Conservation (phyloP, 2,113 vertebrate genomes). For the Lophotis ruficrista region DNA sequence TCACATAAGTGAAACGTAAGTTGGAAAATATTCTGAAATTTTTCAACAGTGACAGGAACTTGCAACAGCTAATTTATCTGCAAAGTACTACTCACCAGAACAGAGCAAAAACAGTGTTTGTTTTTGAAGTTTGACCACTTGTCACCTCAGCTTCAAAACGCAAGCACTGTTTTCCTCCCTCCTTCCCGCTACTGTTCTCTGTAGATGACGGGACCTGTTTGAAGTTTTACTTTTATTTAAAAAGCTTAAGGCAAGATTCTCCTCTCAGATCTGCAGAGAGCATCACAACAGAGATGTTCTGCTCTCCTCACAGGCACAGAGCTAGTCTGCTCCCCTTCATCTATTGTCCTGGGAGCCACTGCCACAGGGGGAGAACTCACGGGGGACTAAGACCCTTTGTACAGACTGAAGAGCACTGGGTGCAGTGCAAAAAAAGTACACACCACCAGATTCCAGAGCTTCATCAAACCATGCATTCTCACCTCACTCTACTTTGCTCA, state of each 20-base stretch:
- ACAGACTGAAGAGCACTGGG: not conserved
- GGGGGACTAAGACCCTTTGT: not conserved
- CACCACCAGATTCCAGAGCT: fast-evolving
- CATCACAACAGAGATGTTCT: not conserved
- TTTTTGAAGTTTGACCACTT: slow-evolving; percentile 27
- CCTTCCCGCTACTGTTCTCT: not conserved
- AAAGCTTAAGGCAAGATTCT: slow-evolving; percentile 26
- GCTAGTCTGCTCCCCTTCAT: not conserved
- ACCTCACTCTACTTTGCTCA: not conserved
- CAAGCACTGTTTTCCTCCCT: not conserved
- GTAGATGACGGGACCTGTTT: not conserved
- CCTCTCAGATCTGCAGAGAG: not conserved
- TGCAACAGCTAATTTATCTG: not conserved
- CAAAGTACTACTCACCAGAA: not conserved
- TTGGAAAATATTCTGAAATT: not conserved
- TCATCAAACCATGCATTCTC: not conserved
- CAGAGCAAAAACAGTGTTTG: not conserved
- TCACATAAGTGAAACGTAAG: not conserved
- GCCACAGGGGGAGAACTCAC: fast-evolving
- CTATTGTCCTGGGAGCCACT: not conserved
- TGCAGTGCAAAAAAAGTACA: fast-evolving
- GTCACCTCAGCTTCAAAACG: slow-evolving; percentile 17
- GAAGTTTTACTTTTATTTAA: slow-evolving; percentile 6
- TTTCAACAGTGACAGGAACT: not conserved
- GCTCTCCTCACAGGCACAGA: not conserved